Evolutionary conservation across 1,140 invertebrate genomes (phyloP).

Genomic region (Telenomus remus): DNA sequence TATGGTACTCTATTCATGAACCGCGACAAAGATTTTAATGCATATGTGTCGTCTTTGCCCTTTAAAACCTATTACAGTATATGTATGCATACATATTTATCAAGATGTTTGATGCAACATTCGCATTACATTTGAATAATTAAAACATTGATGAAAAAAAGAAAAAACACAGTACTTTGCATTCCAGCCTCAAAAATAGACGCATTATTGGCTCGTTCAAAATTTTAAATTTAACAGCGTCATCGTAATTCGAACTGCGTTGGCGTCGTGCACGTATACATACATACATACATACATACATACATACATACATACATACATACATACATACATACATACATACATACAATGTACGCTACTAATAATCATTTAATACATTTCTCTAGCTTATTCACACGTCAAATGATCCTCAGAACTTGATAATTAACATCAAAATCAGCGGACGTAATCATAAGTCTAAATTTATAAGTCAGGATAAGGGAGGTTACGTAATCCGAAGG

Average conservation of each 20-base stretch:
- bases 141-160: conserved; percentile 53
- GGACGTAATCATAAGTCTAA: no score
- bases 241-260: conserved; percentile 54
- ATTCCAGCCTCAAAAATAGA: conserved; percentile 59
- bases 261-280: conserved; percentile 41
- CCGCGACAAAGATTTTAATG: conserved; percentile 1
- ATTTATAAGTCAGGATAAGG: no score
- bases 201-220: conserved; percentile 57
- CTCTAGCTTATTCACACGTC: no score
- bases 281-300: conserved; percentile 36
- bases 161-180: conserved; percentile 47
- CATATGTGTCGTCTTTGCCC: conserved; percentile 30
- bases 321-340: conserved; percentile 22
- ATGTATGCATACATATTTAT: conserved; percentile 45
- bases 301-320: conserved; percentile 17
- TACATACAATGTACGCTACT: conserved; percentile 52
- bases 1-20: no score
- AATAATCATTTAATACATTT: conserved; percentile 29
- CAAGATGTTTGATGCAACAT: conserved; percentile 34
- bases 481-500: conserved; percentile 51
- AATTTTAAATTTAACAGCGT: no score
- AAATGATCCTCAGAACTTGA: no score
- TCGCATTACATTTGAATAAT: conserved; percentile 44
- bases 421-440: no score
- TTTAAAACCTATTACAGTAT: conserved; percentile 35